Base-by-base conservation (phyloP, 2,888 invertebrate genomes). In the Neuroscelio doddi region DNA sequence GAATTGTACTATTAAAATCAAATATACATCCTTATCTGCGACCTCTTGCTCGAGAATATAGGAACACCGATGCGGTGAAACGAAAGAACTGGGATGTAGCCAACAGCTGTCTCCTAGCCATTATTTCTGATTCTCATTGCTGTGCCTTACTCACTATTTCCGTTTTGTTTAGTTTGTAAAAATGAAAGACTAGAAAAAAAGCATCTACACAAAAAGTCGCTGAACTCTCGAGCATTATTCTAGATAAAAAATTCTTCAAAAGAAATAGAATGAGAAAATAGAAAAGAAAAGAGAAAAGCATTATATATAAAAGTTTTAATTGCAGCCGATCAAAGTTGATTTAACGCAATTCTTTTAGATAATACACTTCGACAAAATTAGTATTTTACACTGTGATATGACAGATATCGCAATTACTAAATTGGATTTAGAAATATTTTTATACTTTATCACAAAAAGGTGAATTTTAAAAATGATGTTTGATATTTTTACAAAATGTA, bases 51-150 rank as follows among this genome's bases (percentile, higher is more conserved):
- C 71, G 41, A 50, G 59, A 52, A 61, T 52, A 53, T 56, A 27
- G 45, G 15, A 26, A 47, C 36, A 47, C 14, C 26, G 27, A 15
- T 46, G 57, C 64, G 58, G 67, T 56, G 69, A 72, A 72, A 68
- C 53, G 63, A 59, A 56, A 61, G 57, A 73, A 72, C 59, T 68
- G 64, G 72, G 70, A 71, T 72, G 68, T 63, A 64, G 72, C 69
- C 62, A 68, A 69, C 70, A 64, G 68, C 70, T 73, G 62, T 57
- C 65, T 64, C 66, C 63, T 66, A 63, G 62, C 63, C 66, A 68
- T 73, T 71, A 70, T 68, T 73, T 73, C 64, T 59, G 71, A 57
- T 62, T 70, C 70, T 73, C 69, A 59, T 73, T 68, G 65, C 53
- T 36, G 55, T 50, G 51, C 51, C 59, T 72, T 67, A 64, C 69